phyloP scores from a whole-genome alignment of 1,140 invertebrate species.

The Pseudomyrmex sp. region DNA sequence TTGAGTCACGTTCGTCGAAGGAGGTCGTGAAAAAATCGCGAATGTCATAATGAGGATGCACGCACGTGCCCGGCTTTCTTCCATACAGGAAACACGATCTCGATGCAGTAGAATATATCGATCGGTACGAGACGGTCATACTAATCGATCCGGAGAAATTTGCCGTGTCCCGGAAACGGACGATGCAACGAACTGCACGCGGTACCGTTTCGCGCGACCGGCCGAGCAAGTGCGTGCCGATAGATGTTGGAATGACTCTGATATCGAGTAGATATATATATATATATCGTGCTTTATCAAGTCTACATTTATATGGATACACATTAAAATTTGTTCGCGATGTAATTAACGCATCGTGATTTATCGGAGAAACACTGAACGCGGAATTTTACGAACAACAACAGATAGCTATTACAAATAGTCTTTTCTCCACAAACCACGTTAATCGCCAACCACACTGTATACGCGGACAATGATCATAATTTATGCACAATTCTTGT shows the following conservation, averaged over 20 bases:
- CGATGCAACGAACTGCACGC: background rate
- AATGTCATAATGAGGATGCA: slow-evolving; percentile 13
- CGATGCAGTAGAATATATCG: slow-evolving; percentile 1
- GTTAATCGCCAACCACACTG: background rate
- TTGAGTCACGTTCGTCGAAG: slow-evolving; percentile 7
- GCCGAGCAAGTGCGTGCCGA: slow-evolving; percentile 24
- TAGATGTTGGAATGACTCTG: slow-evolving; percentile 3
- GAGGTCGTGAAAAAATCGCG: slow-evolving; percentile 2
- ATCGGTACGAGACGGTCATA: slow-evolving; percentile 12
- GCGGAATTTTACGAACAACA: background rate
- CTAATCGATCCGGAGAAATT: slow-evolving; percentile 45
- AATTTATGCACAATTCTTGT: slow-evolving; percentile 45
- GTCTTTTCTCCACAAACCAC: no score
- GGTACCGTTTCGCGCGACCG: slow-evolving; percentile 41
- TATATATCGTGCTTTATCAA: no score
- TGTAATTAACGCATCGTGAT: slow-evolving; percentile 10
- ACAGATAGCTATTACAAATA: background rate
- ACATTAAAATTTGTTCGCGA: background rate
- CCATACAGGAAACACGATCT: slow-evolving; percentile 26
- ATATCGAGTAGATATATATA: background rate
- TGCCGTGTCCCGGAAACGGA: slow-evolving; percentile 41
- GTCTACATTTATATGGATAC: background rate
- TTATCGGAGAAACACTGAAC: background rate
- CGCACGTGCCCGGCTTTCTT: background rate
- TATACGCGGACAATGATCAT: slow-evolving; percentile 8